Conservation (phyloP, 2,113 vertebrate genomes). For the Paraplagusia blochii region DNA sequence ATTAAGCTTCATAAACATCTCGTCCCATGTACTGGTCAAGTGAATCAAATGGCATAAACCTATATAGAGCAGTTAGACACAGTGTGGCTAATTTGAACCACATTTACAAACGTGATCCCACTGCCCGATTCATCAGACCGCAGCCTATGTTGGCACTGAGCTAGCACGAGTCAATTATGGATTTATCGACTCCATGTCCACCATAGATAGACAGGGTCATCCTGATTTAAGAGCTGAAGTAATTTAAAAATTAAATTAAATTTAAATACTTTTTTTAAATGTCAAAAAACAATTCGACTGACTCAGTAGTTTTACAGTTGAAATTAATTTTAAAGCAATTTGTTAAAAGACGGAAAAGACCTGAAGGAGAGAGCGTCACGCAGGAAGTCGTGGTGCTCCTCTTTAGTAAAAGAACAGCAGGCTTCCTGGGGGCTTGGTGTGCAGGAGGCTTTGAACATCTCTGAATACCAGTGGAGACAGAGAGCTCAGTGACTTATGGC, state of each 20-base stretch:
- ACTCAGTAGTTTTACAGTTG: constrained; percentile 1
- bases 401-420: constrained; percentile 3
- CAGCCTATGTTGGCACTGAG: constrained; percentile 15
- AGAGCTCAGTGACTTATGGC: constrained; percentile 40
- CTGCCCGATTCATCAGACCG: constrained; percentile 23
- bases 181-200: constrained; percentile 24
- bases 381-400: constrained; percentile 2
- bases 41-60: constrained; percentile 23
- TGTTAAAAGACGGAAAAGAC: constrained; percentile 10
- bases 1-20: constrained; percentile 45
- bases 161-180: constrained; percentile 42
- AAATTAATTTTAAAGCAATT: constrained; percentile 2
- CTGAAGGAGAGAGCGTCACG: constrained; percentile 3
- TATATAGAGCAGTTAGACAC: constrained; percentile 15
- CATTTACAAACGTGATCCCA: constrained; percentile 18
- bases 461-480: constrained; percentile 40
- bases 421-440: neutral
- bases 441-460: constrained; percentile 24
- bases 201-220: constrained; percentile 27
- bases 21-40: constrained; percentile 20
- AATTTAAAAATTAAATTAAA: neutral
- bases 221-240: neutral
- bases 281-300: neutral
- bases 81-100: constrained; percentile 26
- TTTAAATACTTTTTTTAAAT: neutral